phyloP scores from a whole-genome alignment of 2,888 invertebrate genomes.

The Hipparchia sbordonii region DNA sequence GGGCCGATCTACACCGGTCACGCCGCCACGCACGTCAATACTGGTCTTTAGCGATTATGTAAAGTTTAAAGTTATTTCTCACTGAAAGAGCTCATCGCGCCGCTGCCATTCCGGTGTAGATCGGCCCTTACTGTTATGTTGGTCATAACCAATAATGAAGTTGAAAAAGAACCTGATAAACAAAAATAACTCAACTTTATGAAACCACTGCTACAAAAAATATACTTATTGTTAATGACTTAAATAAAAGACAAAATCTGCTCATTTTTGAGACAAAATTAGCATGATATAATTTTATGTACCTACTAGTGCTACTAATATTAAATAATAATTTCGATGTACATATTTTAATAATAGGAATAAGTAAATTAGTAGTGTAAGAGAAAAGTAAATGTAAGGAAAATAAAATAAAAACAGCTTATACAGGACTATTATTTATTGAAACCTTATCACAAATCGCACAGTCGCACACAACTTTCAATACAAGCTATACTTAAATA shows the following conservation, averaged over 20 bases:
- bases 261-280: background rate
- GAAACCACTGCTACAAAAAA: too few relatives aligned
- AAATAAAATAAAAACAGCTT: conserved; percentile 24
- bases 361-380: background rate
- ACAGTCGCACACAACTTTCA: conserved; percentile 14
- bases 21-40: too few relatives aligned
- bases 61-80: too few relatives aligned
- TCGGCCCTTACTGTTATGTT: too few relatives aligned
- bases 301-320: background rate
- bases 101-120: too few relatives aligned
- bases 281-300: background rate
- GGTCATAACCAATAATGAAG: too few relatives aligned
- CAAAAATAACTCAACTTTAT: too few relatives aligned
- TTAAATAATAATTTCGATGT: background rate
- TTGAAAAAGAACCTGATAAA: too few relatives aligned
- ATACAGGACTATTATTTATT: conserved; percentile 19
- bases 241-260: background rate
- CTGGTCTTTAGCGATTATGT: too few relatives aligned
- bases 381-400: background rate
- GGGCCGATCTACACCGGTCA: too few relatives aligned
- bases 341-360: background rate
- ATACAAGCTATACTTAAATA: conserved; percentile 4
- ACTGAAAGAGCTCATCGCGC: too few relatives aligned
- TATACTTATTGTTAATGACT: too few relatives aligned
- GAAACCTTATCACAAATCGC: conserved; percentile 28